Conservation (phyloP, 2,113 vertebrate species). For the Ophthalmolycus amberensis region DNA sequence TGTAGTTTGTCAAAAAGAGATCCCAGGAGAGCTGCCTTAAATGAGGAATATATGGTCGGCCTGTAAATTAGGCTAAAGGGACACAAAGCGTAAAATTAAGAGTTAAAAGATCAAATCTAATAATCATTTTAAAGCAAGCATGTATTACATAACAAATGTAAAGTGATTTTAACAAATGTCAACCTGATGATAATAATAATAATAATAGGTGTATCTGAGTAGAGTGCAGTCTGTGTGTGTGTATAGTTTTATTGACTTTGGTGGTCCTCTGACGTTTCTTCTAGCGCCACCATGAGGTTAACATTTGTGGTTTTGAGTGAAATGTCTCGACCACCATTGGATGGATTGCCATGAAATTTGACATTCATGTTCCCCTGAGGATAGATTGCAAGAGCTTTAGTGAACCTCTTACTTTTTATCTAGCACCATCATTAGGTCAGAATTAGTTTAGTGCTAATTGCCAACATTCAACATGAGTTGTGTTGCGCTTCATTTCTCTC, state of each 20-base stretch:
- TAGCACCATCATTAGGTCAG: background rate
- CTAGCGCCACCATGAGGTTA: background rate
- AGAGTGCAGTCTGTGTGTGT: too few relatives aligned
- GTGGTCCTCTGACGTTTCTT: background rate
- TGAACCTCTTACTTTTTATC: background rate
- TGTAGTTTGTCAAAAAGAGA: background rate
- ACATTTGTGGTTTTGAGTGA: background rate
- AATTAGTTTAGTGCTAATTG: background rate
- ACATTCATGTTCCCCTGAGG: background rate
- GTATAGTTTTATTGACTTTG: background rate
- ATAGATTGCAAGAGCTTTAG: background rate
- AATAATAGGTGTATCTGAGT: too few relatives aligned
- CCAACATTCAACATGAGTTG: too few relatives aligned
- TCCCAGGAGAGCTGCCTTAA: too few relatives aligned
- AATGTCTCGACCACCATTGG: background rate
- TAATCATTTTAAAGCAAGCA: too few relatives aligned
- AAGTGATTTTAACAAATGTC: too few relatives aligned
- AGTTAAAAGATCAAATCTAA: too few relatives aligned
- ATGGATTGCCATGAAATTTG: background rate
- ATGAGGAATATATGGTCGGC: too few relatives aligned
- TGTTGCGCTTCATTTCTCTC: background rate
- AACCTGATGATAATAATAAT: too few relatives aligned
- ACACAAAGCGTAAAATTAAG: too few relatives aligned
- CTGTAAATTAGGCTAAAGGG: too few relatives aligned
- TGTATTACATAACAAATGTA: too few relatives aligned